Evolutionary conservation across 2,888 invertebrate species (phyloP).

Genomic region (Idaea straminata): DNA sequence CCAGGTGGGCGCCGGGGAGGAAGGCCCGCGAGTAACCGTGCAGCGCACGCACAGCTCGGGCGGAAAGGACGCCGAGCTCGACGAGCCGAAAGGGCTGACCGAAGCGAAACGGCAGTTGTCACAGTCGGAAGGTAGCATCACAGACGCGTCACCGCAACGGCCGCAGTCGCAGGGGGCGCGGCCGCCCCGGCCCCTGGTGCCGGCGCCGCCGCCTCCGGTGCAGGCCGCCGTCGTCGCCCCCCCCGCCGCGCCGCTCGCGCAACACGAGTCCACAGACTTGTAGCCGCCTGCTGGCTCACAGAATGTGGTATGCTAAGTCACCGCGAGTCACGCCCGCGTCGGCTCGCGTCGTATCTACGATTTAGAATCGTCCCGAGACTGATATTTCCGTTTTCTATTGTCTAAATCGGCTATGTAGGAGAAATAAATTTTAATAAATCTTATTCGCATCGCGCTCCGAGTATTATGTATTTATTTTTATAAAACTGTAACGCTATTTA

Average conservation of each 20-base stretch:
- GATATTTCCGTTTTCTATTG: slow-evolving; percentile 37
- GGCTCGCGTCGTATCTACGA: slow-evolving; percentile 16
- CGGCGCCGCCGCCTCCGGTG: slow-evolving; percentile 59
- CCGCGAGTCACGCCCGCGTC: too few species aligned
- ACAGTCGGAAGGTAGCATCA: slow-evolving; percentile 82
- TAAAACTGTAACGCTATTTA: slow-evolving; percentile 44
- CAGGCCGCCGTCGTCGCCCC: slow-evolving; percentile 31
- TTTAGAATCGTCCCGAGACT: slow-evolving; percentile 45
- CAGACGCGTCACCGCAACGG: slow-evolving; percentile 72
- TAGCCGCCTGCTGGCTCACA: slow-evolving; percentile 29
- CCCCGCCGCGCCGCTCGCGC: slow-evolving; percentile 35
- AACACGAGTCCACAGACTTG: slow-evolving; percentile 42
- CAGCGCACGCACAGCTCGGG: slow-evolving; percentile 74
- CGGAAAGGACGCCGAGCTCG: slow-evolving; percentile 66
- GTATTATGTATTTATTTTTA: slow-evolving; percentile 67
- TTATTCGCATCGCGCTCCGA: slow-evolving; percentile 51
- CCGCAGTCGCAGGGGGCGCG: slow-evolving; percentile 48
- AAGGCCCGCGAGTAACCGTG: slow-evolving; percentile 55
- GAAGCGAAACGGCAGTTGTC: slow-evolving; percentile 72
- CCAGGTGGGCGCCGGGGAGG: slow-evolving; percentile 69
- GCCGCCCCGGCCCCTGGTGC: slow-evolving; percentile 56
- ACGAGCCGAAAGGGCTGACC: slow-evolving; percentile 57
- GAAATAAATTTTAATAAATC: slow-evolving; percentile 28
- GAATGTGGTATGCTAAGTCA: slow-evolving; percentile 11
- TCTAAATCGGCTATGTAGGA: slow-evolving; percentile 30